These are phyloP conservation scores for Monochamus saltuarius DNA, from an alignment of 1,140 invertebrate species.

Conservation along the genomic window DNA sequence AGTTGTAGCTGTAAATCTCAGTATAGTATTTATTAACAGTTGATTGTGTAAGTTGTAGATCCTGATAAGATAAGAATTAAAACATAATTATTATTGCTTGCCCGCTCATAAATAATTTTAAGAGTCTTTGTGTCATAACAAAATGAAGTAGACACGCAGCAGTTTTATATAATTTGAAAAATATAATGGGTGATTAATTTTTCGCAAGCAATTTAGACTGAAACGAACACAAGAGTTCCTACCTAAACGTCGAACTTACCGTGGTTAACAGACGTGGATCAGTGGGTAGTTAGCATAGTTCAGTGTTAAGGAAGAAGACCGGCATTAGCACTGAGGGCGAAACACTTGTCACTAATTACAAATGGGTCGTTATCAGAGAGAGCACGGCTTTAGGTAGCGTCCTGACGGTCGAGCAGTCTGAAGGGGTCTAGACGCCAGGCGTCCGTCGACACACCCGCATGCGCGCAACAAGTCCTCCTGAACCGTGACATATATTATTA, in stretches of 20 bases:
- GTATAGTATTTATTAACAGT: no score
- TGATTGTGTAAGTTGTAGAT: no score
- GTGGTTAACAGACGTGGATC: background rate
- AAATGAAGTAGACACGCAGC: no score
- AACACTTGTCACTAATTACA: slow-evolving; percentile 5
- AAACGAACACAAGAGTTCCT: background rate
- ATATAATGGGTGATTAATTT: background rate
- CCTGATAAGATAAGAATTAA: no score
- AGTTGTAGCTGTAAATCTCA: no score
- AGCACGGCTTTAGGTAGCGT: slow-evolving; percentile 4
- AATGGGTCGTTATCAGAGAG: slow-evolving; percentile 15
- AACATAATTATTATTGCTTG: no score
- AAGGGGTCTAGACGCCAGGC: slow-evolving; percentile 13
- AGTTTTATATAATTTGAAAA: background rate
- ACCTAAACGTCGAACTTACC: slow-evolving; percentile 6
- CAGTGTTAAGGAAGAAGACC: no score
- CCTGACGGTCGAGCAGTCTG: slow-evolving; percentile 9
- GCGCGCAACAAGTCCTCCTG: slow-evolving; percentile 16
- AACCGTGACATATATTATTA: background rate
- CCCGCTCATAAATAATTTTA: no score
- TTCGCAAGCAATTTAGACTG: background rate
- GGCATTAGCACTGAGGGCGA: background rate
- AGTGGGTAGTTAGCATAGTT: slow-evolving; percentile 2
- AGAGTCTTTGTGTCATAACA: no score
- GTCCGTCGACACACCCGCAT: slow-evolving; percentile 3